Base-by-base conservation (phyloP, 2,797 vertebrate genomes). In the Thalassophryne amazonica region DNA sequence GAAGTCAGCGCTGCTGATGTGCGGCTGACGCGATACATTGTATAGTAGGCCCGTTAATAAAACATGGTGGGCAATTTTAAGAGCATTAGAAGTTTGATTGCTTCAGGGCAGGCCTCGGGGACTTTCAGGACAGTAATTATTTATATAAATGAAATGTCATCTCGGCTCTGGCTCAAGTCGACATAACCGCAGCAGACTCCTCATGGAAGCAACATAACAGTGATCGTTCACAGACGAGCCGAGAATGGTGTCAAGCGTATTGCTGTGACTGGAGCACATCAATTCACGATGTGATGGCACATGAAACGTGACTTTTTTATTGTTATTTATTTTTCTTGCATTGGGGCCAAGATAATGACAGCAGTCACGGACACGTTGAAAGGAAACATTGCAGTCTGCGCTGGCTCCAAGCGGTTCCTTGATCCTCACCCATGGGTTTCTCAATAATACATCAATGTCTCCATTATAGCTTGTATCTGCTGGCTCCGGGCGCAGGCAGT, bases 401-500 rank as follows among this genome's bases (percentile, higher is more conserved):
- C 66, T 37, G 67, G 69, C 76, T 56, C 63, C 56, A 15, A 73
- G 78, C 67, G 52, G 49, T 69, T 78, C 78, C 85, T 78, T 88
- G 84, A 86, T 86, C 80, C 73, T 73, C 21, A 77, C 84, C 83
- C 79, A 37, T 78, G 81, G 84, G 84, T 88, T 91, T 76, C 88
- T 94, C 89, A 93, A 93, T 94, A 93, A 94, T 93, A 92, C 86
- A 95, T 94, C 88, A 76, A 60, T 82, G 86, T 86, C 89, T 91
- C 91, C 90, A 93, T 94, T 93, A 92, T 92, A 90, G 90, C 87
- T 88, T 82, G 84, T 89, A 65, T 77, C 86, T 76, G 3, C 74
- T 80, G 73, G 74, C 81, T 50, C 52, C 58, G 81, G 88, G 86
- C 81, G 75, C 60, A 61, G 48, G 73, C 72, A 83, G 87, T 85